Evolutionary conservation across 2,797 vertebrate species (phyloP).

Genomic region (Botia kubotai): DNA sequence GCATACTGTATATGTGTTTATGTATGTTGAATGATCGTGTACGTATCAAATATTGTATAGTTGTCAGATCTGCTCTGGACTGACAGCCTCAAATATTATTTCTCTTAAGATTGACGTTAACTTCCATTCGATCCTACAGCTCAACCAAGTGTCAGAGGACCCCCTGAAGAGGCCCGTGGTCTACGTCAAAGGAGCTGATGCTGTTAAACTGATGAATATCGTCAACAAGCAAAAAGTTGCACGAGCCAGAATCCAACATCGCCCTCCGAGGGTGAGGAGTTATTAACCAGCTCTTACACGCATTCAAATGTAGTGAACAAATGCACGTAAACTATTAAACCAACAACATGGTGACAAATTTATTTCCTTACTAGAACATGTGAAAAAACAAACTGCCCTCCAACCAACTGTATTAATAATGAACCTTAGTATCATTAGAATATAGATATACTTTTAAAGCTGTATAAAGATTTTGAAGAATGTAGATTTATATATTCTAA

Average conservation of each 20-base stretch:
- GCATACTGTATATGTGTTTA: no score
- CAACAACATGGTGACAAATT: neutral
- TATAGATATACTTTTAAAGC: no score
- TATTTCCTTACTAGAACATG: neutral
- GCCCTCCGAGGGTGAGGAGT: constrained; percentile 89
- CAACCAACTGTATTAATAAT: neutral
- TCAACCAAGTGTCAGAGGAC: constrained; percentile 93
- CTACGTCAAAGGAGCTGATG: constrained; percentile 96
- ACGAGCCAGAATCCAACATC: constrained; percentile 94
- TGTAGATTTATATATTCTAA: neutral
- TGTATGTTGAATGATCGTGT: no score
- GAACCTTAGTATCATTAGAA: neutral
- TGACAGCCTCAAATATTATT: no score
- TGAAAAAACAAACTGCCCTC: neutral
- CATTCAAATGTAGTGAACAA: neutral
- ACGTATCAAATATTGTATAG: no score
- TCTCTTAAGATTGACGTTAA: neutral
- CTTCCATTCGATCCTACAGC: constrained; percentile 69
- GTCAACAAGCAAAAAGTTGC: constrained; percentile 99
- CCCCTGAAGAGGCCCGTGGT: constrained; percentile 96
- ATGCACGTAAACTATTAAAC: neutral
- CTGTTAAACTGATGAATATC: constrained; percentile 97
- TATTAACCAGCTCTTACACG: neutral
- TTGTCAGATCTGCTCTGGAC: no score
- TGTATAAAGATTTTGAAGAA: neutral